A percentile compares a stretch with the other conserved stretches of the same genome.
phyloP scores from a whole-genome alignment of 2,797 vertebrate species.

The Okamejei kenojei region DNA sequence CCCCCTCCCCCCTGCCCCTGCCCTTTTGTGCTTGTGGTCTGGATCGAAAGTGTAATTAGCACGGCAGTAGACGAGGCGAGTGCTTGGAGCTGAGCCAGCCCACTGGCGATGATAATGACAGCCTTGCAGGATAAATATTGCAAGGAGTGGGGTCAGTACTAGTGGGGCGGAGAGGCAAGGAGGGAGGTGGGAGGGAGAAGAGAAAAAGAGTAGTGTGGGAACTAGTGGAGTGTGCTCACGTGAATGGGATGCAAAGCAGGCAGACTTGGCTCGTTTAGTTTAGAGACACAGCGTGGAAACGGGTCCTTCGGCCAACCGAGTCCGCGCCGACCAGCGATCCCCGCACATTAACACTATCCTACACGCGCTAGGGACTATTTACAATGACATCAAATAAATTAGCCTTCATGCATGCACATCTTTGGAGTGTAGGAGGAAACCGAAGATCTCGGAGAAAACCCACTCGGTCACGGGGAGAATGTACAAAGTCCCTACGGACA shows the following conservation, averaged over 20 bases:
- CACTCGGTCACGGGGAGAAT: too few species aligned
- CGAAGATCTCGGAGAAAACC: too few species aligned
- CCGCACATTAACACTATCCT: too few species aligned
- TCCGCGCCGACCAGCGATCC: too few species aligned
- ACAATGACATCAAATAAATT: too few species aligned
- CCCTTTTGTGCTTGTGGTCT: neutral
- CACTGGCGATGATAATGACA: neutral
- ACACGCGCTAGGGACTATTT: too few species aligned
- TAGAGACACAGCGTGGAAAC: too few species aligned
- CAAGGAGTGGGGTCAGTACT: neutral
- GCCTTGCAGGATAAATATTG: neutral
- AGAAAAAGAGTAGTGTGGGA: neutral
- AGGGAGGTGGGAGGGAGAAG: neutral
- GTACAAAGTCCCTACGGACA: too few species aligned
- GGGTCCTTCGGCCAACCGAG: too few species aligned
- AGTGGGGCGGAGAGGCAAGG: neutral
- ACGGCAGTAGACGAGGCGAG: neutral
- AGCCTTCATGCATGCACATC: too few species aligned
- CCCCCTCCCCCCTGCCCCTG: neutral
- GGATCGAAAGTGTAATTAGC: neutral
- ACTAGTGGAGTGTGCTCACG: neutral
- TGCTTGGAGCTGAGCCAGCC: neutral
- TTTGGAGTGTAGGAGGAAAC: too few species aligned
- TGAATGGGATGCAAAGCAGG: neutral
- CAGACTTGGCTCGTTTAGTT: too few species aligned